Evolutionary conservation across 2,797 vertebrate genomes (phyloP), one percentile per base, ranked within the genome.

Genomic region (Malurus leucopterus): DNA sequence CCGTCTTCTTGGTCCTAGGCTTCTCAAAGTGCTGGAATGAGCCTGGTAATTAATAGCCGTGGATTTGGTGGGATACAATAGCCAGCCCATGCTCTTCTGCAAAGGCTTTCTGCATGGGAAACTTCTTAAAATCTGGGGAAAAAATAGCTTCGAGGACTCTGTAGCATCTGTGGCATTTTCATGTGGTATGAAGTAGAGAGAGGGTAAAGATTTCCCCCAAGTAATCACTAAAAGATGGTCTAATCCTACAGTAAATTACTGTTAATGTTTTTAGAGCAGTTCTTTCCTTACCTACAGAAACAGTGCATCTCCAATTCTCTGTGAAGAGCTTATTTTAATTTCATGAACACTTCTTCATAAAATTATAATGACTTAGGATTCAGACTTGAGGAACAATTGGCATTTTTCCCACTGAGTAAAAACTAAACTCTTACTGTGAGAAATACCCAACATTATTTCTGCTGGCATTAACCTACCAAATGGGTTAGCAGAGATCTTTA

Each of bases 281-380:
- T 87, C 15, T 88, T 86, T 79, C 64, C 36, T 89, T 81, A 87
- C 70, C 75, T 91, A 85, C 21, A 84, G 57, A 57, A 90, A 72
- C 9, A 78, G n/a, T 19, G 53, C 26, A 70, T 86, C 64, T 84
- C 61, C 23, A 86, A 89, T 81, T 93, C 80, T 82, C 64, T 79
- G 30, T 86, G 87, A 94, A 91, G 53, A 84, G 38, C 41, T 85
- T 69, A 80, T 92, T 91, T 85, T 91, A 89, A 88, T 89, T 93
- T 85, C 41, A 85, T 84, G 83, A 87, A 59, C 15, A 13, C 27
- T 87, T 93, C 77, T 86, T 91, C 79, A 93, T 92, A 85, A 93
- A 94, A 89, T 74, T 78, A 58, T 88, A 91, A 93, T 61, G 68
- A 89, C 32, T 57, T 41, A 76, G 43, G 70, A 85, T 64, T 75